Conservation (phyloP, 2,797 vertebrate species). For the Molossus alvarezi region DNA sequence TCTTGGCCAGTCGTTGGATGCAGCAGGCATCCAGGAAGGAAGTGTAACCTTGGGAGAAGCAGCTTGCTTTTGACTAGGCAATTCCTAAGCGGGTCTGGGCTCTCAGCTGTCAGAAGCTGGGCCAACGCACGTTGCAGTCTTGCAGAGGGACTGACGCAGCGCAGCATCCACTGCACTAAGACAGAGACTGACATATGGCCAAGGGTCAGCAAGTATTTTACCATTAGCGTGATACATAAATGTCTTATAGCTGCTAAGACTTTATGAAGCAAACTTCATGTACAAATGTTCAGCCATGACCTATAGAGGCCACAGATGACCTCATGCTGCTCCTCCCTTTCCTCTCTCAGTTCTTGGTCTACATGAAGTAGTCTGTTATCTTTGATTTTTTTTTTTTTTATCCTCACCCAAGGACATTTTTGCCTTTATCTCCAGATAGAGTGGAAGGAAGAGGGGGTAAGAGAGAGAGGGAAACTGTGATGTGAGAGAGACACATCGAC, state of each 20-base stretch:
- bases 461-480: no score
- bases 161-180: not conserved
- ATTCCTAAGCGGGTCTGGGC: not conserved
- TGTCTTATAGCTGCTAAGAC: not conserved
- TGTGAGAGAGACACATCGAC: no score
- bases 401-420: no score
- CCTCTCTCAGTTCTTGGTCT: not conserved
- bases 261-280: not conserved
- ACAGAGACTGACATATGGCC: no score
- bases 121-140: not conserved
- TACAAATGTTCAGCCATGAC: not conserved
- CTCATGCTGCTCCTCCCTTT: not conserved
- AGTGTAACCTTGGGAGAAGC: not conserved
- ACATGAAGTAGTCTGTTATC: not conserved
- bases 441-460: no score
- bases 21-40: not conserved
- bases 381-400: no score
- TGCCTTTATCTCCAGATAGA: no score
- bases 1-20: not conserved
- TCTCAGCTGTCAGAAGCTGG: not conserved
- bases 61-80: not conserved
- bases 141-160: accelerated
- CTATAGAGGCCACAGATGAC: not conserved
- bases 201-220: not conserved
- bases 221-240: not conserved